A percentile compares a stretch with the other conserved stretches of the same genome.
These are phyloP conservation scores for Daubentonia madagascariensis DNA, from an alignment of 2,113 vertebrate genomes.

Conservation along the genomic window DNA sequence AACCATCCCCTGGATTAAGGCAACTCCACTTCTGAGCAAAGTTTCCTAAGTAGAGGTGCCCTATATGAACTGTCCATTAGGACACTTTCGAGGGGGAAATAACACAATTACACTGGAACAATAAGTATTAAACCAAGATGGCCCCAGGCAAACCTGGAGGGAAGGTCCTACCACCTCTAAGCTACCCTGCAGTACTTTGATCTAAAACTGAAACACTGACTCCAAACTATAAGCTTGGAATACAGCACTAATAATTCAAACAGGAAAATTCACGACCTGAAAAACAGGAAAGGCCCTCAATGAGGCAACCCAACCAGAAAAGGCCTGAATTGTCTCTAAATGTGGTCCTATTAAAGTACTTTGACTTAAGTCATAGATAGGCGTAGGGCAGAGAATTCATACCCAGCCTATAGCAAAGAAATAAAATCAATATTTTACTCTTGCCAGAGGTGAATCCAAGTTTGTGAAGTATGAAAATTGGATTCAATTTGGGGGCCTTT, in stretches of 20 bases:
- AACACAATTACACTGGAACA: not conserved
- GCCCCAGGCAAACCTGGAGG: not conserved
- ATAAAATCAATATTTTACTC: not conserved
- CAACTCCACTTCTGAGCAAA: not conserved
- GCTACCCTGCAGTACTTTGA: not conserved
- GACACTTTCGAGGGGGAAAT: no score
- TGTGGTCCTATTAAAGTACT: not conserved
- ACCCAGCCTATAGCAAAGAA: not conserved
- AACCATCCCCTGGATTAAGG: not conserved
- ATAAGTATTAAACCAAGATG: no score
- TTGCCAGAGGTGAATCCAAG: not conserved
- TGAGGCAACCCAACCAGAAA: not conserved
- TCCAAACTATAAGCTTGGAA: not conserved
- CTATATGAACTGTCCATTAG: no score
- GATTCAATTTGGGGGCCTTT: not conserved
- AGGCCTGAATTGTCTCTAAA: not conserved
- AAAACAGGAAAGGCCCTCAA: not conserved
- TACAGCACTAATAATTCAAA: not conserved
- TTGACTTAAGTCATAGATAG: not conserved
- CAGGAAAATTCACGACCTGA: not conserved
- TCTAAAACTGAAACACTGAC: not conserved
- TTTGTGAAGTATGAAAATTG: not conserved
- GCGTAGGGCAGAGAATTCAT: not conserved
- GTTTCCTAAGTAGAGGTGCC: not conserved
- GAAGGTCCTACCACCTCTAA: fast-evolving